These are phyloP conservation scores for Rhamnusium bicolor DNA, from an alignment of 2,888 invertebrate genomes.

Conservation along the genomic window DNA sequence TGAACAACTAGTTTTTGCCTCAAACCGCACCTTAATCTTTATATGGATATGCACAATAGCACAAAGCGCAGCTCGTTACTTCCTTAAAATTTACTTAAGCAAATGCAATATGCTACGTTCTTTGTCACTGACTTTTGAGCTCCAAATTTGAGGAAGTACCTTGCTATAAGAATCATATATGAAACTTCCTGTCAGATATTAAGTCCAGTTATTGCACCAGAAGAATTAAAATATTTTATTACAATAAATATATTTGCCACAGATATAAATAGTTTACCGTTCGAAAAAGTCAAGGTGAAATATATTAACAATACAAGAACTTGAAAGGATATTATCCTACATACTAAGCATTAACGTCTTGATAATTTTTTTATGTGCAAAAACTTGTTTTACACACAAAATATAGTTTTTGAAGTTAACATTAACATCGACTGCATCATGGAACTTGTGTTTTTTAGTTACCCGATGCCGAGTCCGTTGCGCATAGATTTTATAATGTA, in stretches of 20 bases:
- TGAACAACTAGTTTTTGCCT: constrained; percentile 19
- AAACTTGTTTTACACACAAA: too few species aligned
- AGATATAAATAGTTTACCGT: background rate
- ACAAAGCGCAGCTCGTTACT: background rate
- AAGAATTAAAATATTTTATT: background rate
- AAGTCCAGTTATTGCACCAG: background rate
- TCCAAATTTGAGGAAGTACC: constrained; percentile 19
- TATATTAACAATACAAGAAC: background rate
- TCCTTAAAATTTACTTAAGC: background rate
- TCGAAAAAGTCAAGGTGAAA: constrained; percentile 8
- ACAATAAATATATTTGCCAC: background rate
- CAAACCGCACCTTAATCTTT: constrained; percentile 21
- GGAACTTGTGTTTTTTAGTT: too few species aligned
- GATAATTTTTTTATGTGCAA: too few species aligned
- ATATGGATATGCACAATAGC: constrained; percentile 11
- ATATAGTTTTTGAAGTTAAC: too few species aligned
- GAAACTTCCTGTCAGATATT: background rate
- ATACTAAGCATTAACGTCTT: too few species aligned
- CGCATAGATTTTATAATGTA: too few species aligned
- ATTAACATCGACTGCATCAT: too few species aligned
- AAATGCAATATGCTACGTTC: background rate
- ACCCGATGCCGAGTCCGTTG: too few species aligned
- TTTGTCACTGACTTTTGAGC: background rate
- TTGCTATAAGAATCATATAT: background rate
- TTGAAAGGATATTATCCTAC: background rate